Conservation (phyloP, 1,140 invertebrate species). For the Drosophila trapezifrons region DNA sequence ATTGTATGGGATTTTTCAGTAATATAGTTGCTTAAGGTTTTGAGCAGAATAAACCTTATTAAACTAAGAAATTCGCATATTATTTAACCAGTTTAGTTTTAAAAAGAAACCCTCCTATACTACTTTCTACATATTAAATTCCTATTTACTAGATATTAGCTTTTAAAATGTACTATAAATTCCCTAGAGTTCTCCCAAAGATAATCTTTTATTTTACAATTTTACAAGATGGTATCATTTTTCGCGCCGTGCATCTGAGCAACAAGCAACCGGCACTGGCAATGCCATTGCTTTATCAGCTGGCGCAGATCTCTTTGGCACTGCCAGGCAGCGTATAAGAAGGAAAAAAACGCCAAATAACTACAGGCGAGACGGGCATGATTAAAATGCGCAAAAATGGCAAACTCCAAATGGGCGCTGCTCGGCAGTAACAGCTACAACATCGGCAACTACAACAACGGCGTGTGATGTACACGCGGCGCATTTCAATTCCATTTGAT, state of each 20-base stretch:
- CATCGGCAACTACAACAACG: slow-evolving; percentile 45
- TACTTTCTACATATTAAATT: too few species aligned
- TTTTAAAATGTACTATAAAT: too few species aligned
- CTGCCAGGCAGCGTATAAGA: slow-evolving; percentile 47
- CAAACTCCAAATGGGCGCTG: slow-evolving; percentile 79
- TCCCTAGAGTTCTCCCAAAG: too few species aligned
- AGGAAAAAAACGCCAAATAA: slow-evolving; percentile 71
- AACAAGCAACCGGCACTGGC: slow-evolving; percentile 40
- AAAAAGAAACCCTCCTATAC: too few species aligned
- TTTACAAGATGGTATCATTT: too few species aligned
- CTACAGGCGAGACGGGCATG: slow-evolving; percentile 76
- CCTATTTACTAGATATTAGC: too few species aligned
- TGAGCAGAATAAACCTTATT: too few species aligned
- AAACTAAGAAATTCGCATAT: too few species aligned
- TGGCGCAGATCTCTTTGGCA: slow-evolving; percentile 67
- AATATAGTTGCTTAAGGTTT: too few species aligned
- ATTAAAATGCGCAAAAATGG: slow-evolving; percentile 80
- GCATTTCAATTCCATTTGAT: slow-evolving; percentile 83
- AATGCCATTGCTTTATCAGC: slow-evolving; percentile 68
- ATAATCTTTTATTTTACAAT: too few species aligned
- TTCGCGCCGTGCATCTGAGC: neutral
- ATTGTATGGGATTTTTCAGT: too few species aligned
- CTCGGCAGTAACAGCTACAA: slow-evolving; percentile 57
- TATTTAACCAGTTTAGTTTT: too few species aligned
- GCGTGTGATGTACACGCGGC: slow-evolving; percentile 78